Base-by-base conservation (phyloP, 2,888 invertebrate species). In the Empis stercorea region DNA sequence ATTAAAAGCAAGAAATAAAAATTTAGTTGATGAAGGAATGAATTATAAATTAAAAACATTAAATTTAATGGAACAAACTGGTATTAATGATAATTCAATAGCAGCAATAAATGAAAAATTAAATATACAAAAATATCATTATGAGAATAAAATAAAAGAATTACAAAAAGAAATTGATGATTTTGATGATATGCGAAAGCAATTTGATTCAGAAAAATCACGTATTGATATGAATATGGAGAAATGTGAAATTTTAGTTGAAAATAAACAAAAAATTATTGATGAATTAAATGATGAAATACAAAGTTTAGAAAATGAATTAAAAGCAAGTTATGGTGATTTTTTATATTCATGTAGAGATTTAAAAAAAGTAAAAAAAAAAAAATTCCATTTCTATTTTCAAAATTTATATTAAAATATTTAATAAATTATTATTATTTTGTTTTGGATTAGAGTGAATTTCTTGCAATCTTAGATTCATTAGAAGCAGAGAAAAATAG, bases 1-100 rank as follows among this genome's bases (percentile, higher is more conserved):
- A 1, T 68, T 77, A 0, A 80, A 75, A 61, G 81, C 83, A 30
- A 75, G 87, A 55, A 76, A 79, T 48, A 77, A 76, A 59, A 81
- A 79, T 44, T 64, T 87, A 17, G 82, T 82, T 56, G 76, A 76
- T 48, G 85, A 87, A 51, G 62, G 75, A 13, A 68, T 68, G 1
- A 70, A 68, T 0, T 65, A 76, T 30, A 78, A 79, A 59, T 72
- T 74, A 32, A 81, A 79, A 55, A 70, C 79, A 51, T 69, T 71
- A 36, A 74, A 78, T 2, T 64, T 81, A 50, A 71, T 76, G 23
- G 79, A 81, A 51, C 80, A 81, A 59, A 75, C 76, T 46, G 74
- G 73, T 30, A 76, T 75, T 54, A 81, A 81, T 55, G 78, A 81
- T 53, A 65, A 78, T 46, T 68, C 80, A 30, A 75, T 84, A 17